phyloP scores from a whole-genome alignment of 2,797 vertebrate genomes.

The Lates japonicus region DNA sequence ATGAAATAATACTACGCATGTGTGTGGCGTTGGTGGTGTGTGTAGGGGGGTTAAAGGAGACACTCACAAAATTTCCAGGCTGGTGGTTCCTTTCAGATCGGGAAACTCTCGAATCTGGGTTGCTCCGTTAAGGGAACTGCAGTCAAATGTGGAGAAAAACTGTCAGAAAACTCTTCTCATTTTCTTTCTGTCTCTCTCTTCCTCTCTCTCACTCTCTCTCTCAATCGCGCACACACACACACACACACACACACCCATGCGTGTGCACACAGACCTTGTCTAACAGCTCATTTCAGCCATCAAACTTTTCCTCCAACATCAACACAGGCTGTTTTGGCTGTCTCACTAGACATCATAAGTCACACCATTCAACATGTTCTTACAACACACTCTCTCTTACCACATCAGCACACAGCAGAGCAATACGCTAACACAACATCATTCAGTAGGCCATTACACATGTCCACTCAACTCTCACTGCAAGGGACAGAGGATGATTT shows the following conservation, averaged over 20 bases:
- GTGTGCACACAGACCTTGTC: slow-evolving; percentile 54
- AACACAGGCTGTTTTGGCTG: slow-evolving; percentile 80
- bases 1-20: slow-evolving; percentile 16
- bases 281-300: slow-evolving; percentile 83
- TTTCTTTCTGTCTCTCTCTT: slow-evolving; percentile 21
- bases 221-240: slow-evolving; percentile 13
- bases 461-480: slow-evolving; percentile 77
- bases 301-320: slow-evolving; percentile 81
- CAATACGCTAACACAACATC: slow-evolving; percentile 80
- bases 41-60: slow-evolving; percentile 24
- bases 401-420: slow-evolving; percentile 75
- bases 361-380: slow-evolving; percentile 83
- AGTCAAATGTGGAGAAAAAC: slow-evolving; percentile 59
- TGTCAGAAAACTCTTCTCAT: slow-evolving; percentile 52
- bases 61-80: slow-evolving; percentile 95
- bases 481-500: slow-evolving; percentile 76
- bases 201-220: not conserved
- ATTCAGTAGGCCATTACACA: slow-evolving; percentile 82
- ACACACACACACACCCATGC: slow-evolving; percentile 19
- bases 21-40: slow-evolving; percentile 5
- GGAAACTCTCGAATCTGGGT: slow-evolving; percentile 93
- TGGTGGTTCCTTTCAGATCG: slow-evolving; percentile 95
- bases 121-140: slow-evolving; percentile 94
- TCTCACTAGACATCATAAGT: slow-evolving; percentile 81
- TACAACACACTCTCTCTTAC: slow-evolving; percentile 78